phyloP scores from a whole-genome alignment of 2,797 vertebrate species.

The Gallinago nigripennis region DNA sequence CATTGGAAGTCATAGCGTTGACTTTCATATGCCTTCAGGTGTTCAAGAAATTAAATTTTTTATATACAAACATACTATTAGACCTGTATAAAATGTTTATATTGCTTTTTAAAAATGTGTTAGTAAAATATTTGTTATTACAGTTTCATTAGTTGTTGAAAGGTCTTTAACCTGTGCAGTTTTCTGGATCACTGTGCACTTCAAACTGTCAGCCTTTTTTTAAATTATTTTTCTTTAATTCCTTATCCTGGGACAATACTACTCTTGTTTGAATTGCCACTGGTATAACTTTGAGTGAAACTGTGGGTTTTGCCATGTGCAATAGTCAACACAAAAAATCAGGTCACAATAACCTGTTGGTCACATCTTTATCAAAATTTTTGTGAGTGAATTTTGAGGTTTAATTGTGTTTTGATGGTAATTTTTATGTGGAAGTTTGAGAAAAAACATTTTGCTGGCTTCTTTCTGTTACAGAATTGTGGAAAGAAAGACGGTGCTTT shows the following conservation, averaged over 20 bases:
- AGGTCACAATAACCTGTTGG: neutral
- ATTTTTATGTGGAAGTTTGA: neutral
- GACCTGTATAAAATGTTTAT: neutral
- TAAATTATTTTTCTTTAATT: neutral
- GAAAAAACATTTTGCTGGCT: neutral
- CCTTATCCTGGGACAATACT: neutral
- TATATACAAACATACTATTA: neutral
- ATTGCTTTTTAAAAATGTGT: neutral
- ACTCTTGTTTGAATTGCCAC: neutral
- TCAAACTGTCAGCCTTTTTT: neutral
- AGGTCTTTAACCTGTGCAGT: neutral
- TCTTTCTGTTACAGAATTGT: neutral
- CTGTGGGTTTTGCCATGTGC: fast-evolving
- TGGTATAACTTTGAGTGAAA: neutral
- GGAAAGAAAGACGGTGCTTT: neutral
- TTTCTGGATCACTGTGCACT: neutral
- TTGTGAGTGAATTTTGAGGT: neutral
- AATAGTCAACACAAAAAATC: neutral
- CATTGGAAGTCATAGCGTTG: neutral
- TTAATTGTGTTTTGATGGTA: neutral
- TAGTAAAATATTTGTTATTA: neutral
- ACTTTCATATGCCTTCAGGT: neutral
- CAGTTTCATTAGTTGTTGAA: neutral
- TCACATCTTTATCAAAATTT: neutral
- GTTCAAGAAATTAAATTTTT: neutral